Evolutionary conservation across 2,797 vertebrate genomes (phyloP).

Genomic region (Pseudochirops cupreus): DNA sequence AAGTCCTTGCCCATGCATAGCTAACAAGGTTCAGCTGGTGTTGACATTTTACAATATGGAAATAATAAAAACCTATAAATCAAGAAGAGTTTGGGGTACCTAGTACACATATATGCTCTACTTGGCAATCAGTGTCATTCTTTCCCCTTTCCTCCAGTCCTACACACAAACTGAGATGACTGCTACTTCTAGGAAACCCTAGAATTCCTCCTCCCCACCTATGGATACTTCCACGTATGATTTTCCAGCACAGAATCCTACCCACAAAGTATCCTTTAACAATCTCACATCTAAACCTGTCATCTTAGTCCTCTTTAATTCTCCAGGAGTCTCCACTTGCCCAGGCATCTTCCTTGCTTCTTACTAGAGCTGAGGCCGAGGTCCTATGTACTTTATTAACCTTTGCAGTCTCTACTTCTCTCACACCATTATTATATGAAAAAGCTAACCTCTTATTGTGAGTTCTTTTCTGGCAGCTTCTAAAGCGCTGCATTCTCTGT

Average conservation of each 20-base stretch:
- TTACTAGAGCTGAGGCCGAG: not conserved
- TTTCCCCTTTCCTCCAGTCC: not conserved
- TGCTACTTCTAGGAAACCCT: slow-evolving; percentile 22
- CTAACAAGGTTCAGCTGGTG: not conserved
- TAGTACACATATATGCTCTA: not conserved
- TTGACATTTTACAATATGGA: slow-evolving; percentile 9
- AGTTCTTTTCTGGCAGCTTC: slow-evolving; percentile 27
- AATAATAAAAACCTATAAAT: slow-evolving; percentile 24
- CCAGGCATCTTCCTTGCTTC: not conserved
- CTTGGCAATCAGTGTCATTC: not conserved
- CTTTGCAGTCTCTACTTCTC: not conserved
- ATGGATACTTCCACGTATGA: not conserved
- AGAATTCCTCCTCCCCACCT: not conserved
- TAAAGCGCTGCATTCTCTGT: slow-evolving; percentile 4
- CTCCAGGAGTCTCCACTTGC: not conserved
- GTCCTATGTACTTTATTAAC: not conserved
- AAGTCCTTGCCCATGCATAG: not conserved
- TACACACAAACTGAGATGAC: slow-evolving; percentile 37
- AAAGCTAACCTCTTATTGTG: not conserved
- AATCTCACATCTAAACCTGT: not conserved
- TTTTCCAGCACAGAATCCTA: not conserved
- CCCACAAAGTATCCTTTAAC: not conserved
- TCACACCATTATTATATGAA: slow-evolving; percentile 13
- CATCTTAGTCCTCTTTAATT: not conserved
- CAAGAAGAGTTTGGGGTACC: not conserved